Evolutionary conservation across 2,113 vertebrate species (phyloP).

Genomic region (Pampusana beccarii): DNA sequence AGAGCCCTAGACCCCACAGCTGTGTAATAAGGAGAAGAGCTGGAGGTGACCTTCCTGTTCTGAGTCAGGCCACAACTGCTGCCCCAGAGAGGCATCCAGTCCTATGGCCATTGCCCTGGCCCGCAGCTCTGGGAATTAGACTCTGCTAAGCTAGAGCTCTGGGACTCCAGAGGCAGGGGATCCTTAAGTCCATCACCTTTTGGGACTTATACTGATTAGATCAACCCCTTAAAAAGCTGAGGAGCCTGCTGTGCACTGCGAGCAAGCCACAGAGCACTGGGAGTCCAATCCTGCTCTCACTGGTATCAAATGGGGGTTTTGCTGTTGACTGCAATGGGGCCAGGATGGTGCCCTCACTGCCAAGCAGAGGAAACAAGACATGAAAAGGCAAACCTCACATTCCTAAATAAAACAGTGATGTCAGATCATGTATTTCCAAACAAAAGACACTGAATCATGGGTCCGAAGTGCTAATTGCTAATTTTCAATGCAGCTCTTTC

Average conservation of each 20-base stretch:
- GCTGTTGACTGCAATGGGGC: neutral
- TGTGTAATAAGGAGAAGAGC: neutral
- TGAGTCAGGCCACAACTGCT: neutral
- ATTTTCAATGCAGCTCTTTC: neutral
- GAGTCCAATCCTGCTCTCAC: neutral
- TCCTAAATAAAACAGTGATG: neutral
- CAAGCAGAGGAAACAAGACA: neutral
- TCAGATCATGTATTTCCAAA: neutral
- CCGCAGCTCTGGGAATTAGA: neutral
- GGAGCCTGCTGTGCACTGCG: neutral
- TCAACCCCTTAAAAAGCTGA: neutral
- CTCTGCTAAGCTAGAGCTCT: neutral
- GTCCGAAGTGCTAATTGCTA: neutral
- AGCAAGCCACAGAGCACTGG: neutral
- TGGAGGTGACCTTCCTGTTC: neutral
- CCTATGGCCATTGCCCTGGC: neutral
- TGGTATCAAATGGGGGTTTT: neutral
- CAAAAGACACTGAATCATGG: neutral
- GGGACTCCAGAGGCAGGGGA: neutral
- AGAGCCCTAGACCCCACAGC: neutral
- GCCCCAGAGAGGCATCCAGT: too few species aligned
- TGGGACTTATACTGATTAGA: neutral
- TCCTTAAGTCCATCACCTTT: neutral
- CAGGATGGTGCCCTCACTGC: neutral
- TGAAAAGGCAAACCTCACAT: neutral